Conservation (phyloP, 2,888 invertebrate species). For the Scaptomyza polygonia region DNA sequence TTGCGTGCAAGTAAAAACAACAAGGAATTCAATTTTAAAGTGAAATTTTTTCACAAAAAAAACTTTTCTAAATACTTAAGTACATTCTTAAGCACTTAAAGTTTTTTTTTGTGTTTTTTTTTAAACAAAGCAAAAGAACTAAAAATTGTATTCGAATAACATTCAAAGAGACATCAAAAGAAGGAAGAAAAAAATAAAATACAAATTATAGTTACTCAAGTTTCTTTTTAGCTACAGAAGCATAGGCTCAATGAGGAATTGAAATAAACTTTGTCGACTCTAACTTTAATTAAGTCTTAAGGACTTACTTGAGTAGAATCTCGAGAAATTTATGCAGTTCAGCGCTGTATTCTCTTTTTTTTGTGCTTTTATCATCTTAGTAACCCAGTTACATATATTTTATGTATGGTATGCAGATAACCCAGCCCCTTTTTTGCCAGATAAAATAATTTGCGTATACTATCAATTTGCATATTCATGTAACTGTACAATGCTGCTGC, state of each 20-base stretch:
- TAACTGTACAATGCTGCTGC: conserved; percentile 19
- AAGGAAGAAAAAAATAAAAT: not conserved
- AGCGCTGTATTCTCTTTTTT: not conserved
- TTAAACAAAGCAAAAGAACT: too few species aligned
- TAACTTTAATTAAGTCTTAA: not conserved
- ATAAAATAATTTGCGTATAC: conserved; percentile 24
- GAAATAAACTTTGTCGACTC: not conserved
- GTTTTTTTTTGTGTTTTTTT: not conserved
- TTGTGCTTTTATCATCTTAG: not conserved
- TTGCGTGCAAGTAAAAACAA: not conserved
- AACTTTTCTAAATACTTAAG: not conserved
- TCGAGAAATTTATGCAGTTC: conserved; percentile 4
- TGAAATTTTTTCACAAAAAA: not conserved
- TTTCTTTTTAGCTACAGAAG: not conserved
- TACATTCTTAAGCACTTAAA: not conserved
- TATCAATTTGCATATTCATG: conserved; percentile 50
- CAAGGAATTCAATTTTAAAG: not conserved
- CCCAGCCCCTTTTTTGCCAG: not conserved
- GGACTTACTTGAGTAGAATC: not conserved
- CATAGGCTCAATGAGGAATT: not conserved
- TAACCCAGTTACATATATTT: conserved; percentile 1
- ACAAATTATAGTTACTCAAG: not conserved
- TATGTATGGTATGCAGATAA: not conserved
- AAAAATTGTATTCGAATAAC: not conserved
- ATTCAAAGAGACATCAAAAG: not conserved